Evolutionary conservation across 1,140 invertebrate genomes (phyloP), one percentile per base, ranked within the genome.

Genomic region (Euura saliciscinereae): DNA sequence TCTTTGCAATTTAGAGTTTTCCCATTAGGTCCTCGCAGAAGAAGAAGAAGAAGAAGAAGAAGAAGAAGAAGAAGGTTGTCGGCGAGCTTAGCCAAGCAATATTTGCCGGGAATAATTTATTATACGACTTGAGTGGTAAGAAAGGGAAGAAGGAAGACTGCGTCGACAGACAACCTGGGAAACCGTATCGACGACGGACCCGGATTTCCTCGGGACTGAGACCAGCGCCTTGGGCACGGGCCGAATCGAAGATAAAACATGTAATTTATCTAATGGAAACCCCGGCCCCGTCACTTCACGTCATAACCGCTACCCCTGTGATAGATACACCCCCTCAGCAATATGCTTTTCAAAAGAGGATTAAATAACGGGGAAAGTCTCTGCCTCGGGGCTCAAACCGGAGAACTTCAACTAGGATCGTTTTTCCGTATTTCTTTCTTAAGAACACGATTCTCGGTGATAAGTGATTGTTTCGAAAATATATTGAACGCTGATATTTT

Each of bases 1-100:
- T n/a, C 51, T 59, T 59, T 59, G 51, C 51, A 59, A 59, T 59
- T 59, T 59, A 59, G 51, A 59, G 51, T 59, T 59, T 59, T 59
- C 51, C 51, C 51, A 59, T 59, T 59, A 59, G 51, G 51, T 59
- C 28, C 28, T 28, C 28, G 28, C 28, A 68, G 45, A 13, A 68
- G 69, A 73, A 43, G 66, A 44, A 73, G 28, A 67, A 44, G 7
- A 43, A 43, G 45, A 44, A 13, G 65, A 43, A 28, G 46, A 44
- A 67, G 64, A 42, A 42, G 46, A 7, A 66, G 43, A 51, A 46
- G 43, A 28, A 46, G 43, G 67, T 68, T 43, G 67, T 68, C 67
- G 44, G 4, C 65, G 66, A 67, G 65, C 51, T 0, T n/a, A 59
- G 6, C 51, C 51, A 59, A n/a, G 51, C 5, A n/a, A 59, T 59